A percentile compares a stretch with the other conserved stretches of the same genome.
Conservation (phyloP, 1,140 invertebrate genomes). For the Sycobia sp. region DNA sequence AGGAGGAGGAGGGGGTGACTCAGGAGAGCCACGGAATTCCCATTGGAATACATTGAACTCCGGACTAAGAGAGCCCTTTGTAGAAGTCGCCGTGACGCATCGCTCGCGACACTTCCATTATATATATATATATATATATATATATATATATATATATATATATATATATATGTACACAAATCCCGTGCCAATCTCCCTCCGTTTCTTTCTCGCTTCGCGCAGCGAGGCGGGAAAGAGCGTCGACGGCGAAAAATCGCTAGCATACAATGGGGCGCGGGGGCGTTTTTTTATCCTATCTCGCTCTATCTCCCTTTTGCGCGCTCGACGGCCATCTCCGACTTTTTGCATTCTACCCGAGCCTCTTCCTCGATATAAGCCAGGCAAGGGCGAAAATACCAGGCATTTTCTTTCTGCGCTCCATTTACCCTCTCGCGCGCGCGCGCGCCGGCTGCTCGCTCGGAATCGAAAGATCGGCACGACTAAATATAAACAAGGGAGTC, state of each 20-base stretch:
- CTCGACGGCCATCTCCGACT: conserved; percentile 25
- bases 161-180: too few species aligned
- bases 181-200: too few species aligned
- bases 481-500: conserved; percentile 53
- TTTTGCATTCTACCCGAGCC: conserved; percentile 20
- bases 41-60: conserved; percentile 19
- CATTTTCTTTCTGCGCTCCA: conserved; percentile 43
- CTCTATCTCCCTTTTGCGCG: conserved; percentile 32
- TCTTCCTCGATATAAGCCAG: conserved; percentile 22
- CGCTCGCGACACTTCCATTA: too few species aligned
- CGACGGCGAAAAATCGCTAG: too few species aligned
- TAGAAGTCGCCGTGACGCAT: conserved; percentile 28
- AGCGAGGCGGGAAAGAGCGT: too few species aligned
- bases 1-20: too few species aligned
- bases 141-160: too few species aligned
- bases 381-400: conserved; percentile 49
- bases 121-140: too few species aligned
- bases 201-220: too few species aligned
- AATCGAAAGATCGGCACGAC: conserved; percentile 53
- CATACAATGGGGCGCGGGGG: too few species aligned
- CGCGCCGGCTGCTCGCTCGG: too few species aligned
- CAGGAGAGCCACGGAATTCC: conserved; percentile 11
- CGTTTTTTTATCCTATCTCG: conserved; percentile 26
- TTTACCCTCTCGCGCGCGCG: conserved; percentile 40
- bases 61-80: not conserved